Conservation (phyloP, 2,888 invertebrate genomes). For the Aphidoletes aphidimyza region DNA sequence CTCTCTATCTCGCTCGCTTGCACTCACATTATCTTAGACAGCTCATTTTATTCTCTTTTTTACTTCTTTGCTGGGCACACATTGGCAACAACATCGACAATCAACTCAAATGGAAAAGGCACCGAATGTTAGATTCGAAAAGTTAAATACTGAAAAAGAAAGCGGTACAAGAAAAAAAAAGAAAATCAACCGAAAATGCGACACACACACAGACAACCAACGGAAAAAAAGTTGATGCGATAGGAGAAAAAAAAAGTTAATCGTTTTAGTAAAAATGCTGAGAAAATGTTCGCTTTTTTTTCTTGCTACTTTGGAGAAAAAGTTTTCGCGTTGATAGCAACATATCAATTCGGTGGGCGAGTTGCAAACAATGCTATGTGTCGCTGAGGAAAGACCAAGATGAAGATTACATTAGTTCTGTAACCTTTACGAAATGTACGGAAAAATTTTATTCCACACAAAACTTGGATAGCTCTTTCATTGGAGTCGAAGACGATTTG, state of each 20-base stretch:
- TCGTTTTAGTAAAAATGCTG: conserved; percentile 35
- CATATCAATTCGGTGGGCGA: not conserved
- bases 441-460: not conserved
- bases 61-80: not conserved
- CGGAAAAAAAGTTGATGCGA: conserved; percentile 8
- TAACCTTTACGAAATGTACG: not conserved
- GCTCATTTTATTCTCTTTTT: not conserved
- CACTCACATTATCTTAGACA: no score
- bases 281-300: not conserved
- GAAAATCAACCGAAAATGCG: conserved; percentile 4
- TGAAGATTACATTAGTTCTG: not conserved
- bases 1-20: not conserved
- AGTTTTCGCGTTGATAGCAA: conserved; percentile 24
- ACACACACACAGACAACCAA: not conserved
- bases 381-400: not conserved
- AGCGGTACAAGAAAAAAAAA: not conserved
- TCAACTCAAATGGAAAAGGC: conserved; percentile 1
- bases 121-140: not conserved
- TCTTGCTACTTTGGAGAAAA: not conserved
- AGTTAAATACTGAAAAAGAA: conserved; percentile 23
- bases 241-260: conserved; percentile 44
- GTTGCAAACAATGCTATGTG: not conserved
- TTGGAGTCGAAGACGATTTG: no score
- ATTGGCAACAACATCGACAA: not conserved
- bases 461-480: conserved; percentile 12